A percentile compares a stretch with the other conserved stretches of the same genome.
Evolutionary conservation across 1,140 invertebrate genomes (phyloP).

Genomic region (Muscidifurax raptorellus): DNA sequence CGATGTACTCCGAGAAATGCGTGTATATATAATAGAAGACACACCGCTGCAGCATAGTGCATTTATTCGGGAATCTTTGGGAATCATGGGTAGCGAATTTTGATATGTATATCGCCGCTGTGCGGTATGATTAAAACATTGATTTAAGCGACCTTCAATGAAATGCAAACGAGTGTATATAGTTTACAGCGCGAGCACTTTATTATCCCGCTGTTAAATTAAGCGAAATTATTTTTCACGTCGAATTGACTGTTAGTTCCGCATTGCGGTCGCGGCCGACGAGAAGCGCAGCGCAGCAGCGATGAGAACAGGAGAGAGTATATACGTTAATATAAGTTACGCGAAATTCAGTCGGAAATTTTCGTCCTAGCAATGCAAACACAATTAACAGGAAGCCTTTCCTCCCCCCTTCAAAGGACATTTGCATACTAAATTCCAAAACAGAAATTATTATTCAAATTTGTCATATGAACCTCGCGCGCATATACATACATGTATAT

Average conservation of each 20-base stretch:
- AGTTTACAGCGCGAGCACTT: neutral
- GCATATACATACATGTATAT: neutral
- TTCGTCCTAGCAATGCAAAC: slow-evolving; percentile 4
- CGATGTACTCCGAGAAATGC: neutral
- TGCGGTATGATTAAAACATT: too few species aligned
- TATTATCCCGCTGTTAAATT: too few species aligned
- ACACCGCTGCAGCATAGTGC: too few species aligned
- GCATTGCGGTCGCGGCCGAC: neutral
- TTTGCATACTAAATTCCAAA: slow-evolving; percentile 47
- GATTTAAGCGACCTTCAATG: too few species aligned
- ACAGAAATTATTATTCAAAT: slow-evolving; percentile 43
- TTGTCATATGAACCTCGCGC: slow-evolving; percentile 9
- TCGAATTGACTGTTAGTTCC: slow-evolving; percentile 17
- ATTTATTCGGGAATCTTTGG: too few species aligned
- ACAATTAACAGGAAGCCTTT: neutral
- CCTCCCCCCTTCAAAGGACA: slow-evolving; percentile 19
- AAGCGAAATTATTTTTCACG: neutral
- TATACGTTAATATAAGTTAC: slow-evolving; percentile 19
- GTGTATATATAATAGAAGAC: neutral
- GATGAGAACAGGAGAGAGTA: neutral
- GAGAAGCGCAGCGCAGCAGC: neutral
- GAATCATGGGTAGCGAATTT: too few species aligned
- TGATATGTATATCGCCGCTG: too few species aligned
- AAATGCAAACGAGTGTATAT: too few species aligned
- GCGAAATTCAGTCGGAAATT: slow-evolving; percentile 19